Evolutionary conservation across 2,888 invertebrate genomes (phyloP).

Genomic region (Molanna angustata): DNA sequence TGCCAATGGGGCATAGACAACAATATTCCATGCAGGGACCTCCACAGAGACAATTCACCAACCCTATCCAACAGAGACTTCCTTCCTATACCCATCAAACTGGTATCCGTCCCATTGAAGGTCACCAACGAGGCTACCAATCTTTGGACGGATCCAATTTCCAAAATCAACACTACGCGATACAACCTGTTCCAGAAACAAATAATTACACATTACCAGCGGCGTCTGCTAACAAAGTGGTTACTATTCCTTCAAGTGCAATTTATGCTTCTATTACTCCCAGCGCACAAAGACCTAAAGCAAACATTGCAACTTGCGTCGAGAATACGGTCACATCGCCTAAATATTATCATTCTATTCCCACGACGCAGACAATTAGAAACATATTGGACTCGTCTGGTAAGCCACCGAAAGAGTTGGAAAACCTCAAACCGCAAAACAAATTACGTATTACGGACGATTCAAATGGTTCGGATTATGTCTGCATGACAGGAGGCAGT

Average conservation of each 20-base stretch:
- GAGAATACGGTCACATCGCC: conserved; percentile 53
- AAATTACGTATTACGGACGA: conserved; percentile 62
- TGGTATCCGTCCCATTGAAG: not conserved
- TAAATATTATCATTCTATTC: conserved; percentile 52
- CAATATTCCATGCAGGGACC: too few species aligned
- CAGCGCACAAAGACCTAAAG: conserved; percentile 55
- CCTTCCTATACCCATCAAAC: not conserved
- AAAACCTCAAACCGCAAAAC: conserved; percentile 31
- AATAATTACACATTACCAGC: conserved; percentile 36
- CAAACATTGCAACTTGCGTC: conserved; percentile 55
- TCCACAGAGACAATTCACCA: not conserved
- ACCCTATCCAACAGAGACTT: not conserved
- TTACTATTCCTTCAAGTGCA: conserved; percentile 50
- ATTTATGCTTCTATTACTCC: conserved; percentile 56
- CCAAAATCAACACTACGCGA: conserved; percentile 13
- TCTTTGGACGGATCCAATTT: conserved; percentile 20
- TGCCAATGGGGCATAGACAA: not conserved
- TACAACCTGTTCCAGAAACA: not conserved
- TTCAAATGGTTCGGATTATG: conserved; percentile 77
- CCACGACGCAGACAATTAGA: conserved; percentile 55
- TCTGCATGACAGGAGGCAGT: conserved; percentile 75
- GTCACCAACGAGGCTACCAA: conserved; percentile 19
- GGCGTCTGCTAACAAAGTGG: conserved; percentile 49
- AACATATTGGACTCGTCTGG: conserved; percentile 21
- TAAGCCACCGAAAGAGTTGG: conserved; percentile 38